Conservation (phyloP, 30 jellyfish, hydroid and myxozoan genomes). For the Pelagia noctiluca region DNA sequence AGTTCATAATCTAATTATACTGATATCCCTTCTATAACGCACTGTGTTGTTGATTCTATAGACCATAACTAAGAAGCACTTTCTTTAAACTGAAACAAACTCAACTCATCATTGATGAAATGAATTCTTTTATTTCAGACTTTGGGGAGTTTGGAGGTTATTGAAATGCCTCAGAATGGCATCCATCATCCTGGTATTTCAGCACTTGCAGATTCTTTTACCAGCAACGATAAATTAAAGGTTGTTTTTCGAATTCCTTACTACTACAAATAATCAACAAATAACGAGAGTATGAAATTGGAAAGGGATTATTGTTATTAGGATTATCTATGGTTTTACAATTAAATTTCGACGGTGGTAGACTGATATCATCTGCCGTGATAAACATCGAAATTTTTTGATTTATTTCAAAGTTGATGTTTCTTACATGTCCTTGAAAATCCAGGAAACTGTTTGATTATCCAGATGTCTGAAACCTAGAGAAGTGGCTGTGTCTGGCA, state of each 20-base stretch:
- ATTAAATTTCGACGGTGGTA: no score
- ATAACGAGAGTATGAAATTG: background rate
- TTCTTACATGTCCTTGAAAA: no score
- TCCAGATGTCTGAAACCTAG: no score
- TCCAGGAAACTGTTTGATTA: no score
- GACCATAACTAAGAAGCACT: background rate
- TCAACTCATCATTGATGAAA: background rate
- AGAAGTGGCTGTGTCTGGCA: no score
- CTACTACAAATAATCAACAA: background rate
- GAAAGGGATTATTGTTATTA: no score
- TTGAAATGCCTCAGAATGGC: conserved; percentile 97
- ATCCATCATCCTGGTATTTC: conserved; percentile 93
- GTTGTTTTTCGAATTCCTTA: conserved; percentile 18
- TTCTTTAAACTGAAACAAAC: background rate
- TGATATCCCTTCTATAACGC: background rate
- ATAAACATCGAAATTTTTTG: no score
- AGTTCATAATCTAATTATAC: no score
- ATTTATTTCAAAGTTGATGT: no score
- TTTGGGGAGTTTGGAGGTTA: conserved; percentile 82
- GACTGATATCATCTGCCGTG: no score
- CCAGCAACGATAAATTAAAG: conserved; percentile 69
- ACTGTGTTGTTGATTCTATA: background rate
- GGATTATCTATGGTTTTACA: no score
- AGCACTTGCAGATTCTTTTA: conserved; percentile 77
- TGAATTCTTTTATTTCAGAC: conserved; percentile 45